Percentiles rank a stretch among this genome's conserved stretches.
Conservation (phyloP, 2,888 invertebrate genomes). For the Operophtera brumata region DNA sequence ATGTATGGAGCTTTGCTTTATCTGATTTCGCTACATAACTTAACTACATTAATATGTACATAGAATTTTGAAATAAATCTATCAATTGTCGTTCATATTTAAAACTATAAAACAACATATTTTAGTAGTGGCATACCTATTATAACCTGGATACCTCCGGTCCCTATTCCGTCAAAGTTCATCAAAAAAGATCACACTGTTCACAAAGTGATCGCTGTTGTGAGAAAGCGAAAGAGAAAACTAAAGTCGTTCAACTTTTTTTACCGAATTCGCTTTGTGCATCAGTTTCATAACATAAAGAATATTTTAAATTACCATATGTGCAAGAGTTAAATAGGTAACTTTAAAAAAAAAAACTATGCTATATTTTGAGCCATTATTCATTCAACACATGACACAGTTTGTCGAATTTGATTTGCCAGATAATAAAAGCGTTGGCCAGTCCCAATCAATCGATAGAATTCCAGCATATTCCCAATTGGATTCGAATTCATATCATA, state of each 20-base stretch:
- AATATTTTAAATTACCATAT: not conserved
- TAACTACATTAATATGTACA: no score
- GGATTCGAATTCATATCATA: constrained; percentile 30
- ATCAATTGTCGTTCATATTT: not conserved
- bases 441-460: constrained; percentile 31
- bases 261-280: no score
- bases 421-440: constrained; percentile 14
- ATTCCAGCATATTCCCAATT: constrained; percentile 36
- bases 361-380: constrained; percentile 9
- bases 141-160: not conserved
- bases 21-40: not conserved
- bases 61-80: not conserved
- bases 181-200: not conserved
- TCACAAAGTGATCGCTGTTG: not conserved
- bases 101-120: not conserved
- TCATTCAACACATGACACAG: constrained; percentile 20
- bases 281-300: no score
- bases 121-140: not conserved
- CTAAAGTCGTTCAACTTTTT: not conserved
- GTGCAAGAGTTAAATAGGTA: not conserved
- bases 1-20: not conserved
- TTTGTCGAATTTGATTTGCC: constrained; percentile 14
- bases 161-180: not conserved
- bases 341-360: not conserved
- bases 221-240: not conserved